Evolutionary conservation across 2,797 vertebrate genomes (phyloP).

Genomic region (Gila robusta): DNA sequence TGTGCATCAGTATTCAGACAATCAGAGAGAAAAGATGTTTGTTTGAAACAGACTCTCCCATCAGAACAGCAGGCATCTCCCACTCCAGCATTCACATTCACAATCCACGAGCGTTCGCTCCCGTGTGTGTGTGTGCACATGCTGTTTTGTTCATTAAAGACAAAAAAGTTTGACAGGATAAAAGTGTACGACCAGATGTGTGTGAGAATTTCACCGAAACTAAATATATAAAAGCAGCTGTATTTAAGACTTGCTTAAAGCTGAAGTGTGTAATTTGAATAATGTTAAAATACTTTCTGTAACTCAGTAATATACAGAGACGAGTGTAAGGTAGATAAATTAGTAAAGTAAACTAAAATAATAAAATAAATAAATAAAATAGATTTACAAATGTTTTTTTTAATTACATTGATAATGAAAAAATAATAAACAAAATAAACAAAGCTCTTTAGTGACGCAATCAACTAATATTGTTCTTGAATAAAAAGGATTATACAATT

Average conservation of each 20-base stretch:
- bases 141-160: slow-evolving; percentile 38
- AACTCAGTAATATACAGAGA: neutral
- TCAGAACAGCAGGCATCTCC: slow-evolving; percentile 41
- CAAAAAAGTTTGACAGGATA: neutral
- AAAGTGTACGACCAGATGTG: slow-evolving; percentile 10
- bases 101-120: slow-evolving; percentile 18
- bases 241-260: neutral
- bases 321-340: neutral
- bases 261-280: neutral
- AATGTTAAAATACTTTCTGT: neutral
- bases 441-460: no score
- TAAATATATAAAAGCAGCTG: neutral
- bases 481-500: neutral
- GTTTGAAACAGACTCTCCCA: slow-evolving; percentile 42
- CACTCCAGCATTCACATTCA: slow-evolving; percentile 32
- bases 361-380: neutral
- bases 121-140: slow-evolving; percentile 34
- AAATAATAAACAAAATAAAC: no score
- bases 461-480: neutral
- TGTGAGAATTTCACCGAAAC: neutral
- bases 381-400: no score
- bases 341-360: neutral
- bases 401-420: neutral
- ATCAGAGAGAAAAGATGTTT: slow-evolving; percentile 13
- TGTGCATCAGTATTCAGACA: slow-evolving; percentile 50